A percentile compares a stretch with the other conserved stretches of the same genome.
These are phyloP conservation scores for Epinephelus cyanopodus DNA, from an alignment of 2,113 vertebrate genomes.

Conservation along the genomic window DNA sequence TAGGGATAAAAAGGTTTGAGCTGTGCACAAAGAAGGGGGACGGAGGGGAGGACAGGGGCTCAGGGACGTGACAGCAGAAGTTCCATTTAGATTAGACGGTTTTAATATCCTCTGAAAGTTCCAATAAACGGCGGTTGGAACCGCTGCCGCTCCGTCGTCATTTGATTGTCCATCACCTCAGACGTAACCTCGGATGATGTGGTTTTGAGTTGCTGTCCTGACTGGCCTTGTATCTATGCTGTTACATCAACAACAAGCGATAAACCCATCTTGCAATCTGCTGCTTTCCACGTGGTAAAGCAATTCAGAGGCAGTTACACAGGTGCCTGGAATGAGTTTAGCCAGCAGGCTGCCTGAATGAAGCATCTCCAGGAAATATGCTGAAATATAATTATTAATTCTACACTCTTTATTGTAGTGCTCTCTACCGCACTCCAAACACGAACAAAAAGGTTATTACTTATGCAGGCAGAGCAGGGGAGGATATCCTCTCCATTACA, in stretches of 20 bases:
- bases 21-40: conserved; percentile 20
- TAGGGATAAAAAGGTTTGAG: conserved; percentile 67
- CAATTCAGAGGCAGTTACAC: conserved; percentile 36
- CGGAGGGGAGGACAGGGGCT: conserved; percentile 12
- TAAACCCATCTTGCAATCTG: conserved; percentile 51
- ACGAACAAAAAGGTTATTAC: conserved; percentile 35
- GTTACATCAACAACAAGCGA: conserved; percentile 57
- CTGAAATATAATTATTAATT: conserved; percentile 49
- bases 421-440: conserved; percentile 11
- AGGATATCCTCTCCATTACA: conserved; percentile 23
- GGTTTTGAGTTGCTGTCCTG: conserved; percentile 42
- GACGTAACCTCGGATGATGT: conserved; percentile 39
- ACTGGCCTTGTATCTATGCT: conserved; percentile 33
- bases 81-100: conserved; percentile 76
- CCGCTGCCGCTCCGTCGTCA: neutral
- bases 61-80: conserved; percentile 56
- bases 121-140: conserved; percentile 61
- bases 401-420: conserved; percentile 34
- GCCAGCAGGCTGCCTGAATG: conserved; percentile 34
- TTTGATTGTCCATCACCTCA: conserved; percentile 60
- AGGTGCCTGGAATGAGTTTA: conserved; percentile 31
- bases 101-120: conserved; percentile 75
- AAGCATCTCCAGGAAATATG: conserved; percentile 43
- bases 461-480: conserved; percentile 4
- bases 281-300: conserved; percentile 33